Evolutionary conservation across 2,113 vertebrate genomes (phyloP).

Genomic region (Daubentonia madagascariensis): DNA sequence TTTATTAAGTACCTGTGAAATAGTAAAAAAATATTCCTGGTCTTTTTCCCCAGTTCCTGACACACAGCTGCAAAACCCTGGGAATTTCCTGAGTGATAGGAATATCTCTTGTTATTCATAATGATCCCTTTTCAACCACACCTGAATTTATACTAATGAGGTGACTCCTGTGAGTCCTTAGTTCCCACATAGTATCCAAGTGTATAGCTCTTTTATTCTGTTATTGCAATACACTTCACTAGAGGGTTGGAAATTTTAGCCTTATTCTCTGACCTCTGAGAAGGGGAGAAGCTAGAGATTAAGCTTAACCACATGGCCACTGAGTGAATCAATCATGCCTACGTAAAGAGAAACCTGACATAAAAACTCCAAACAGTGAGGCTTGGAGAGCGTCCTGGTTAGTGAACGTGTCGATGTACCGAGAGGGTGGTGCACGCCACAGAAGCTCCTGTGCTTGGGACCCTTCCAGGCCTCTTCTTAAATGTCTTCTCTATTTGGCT

Average conservation of each 20-base stretch:
- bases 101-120: neutral
- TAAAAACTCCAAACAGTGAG: neutral
- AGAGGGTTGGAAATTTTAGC: neutral
- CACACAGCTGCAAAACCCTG: neutral
- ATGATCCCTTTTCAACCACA: neutral
- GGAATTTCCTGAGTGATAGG: neutral
- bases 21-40: neutral
- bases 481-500: neutral
- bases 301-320: neutral
- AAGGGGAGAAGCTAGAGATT: neutral
- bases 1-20: neutral
- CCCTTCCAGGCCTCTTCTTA: neutral
- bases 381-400: neutral
- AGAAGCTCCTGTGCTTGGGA: neutral
- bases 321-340: neutral
- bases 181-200: neutral
- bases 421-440: neutral
- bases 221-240: neutral
- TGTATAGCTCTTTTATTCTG: neutral
- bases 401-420: neutral
- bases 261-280: neutral
- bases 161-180: rapidly evolving
- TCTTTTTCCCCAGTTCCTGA: neutral
- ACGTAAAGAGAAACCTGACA: neutral
- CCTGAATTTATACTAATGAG: neutral